Evolutionary conservation across 2,888 invertebrate species (phyloP).

Genomic region (Zygogramma bicolorata): DNA sequence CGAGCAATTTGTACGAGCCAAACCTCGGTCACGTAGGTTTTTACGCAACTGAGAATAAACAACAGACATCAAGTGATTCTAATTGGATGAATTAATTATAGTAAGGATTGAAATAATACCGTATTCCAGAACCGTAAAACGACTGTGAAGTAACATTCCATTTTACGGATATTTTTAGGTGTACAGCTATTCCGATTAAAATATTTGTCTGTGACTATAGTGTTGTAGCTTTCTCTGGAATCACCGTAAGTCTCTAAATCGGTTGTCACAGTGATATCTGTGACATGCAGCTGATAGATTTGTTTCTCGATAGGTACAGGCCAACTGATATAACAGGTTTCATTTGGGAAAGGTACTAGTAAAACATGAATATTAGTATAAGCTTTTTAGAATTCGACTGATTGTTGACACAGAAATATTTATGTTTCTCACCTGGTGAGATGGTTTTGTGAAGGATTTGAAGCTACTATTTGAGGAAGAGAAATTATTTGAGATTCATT

Average conservation of each 20-base stretch:
- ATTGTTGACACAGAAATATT: too few species aligned
- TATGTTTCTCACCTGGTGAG: too few species aligned
- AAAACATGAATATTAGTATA: too few species aligned
- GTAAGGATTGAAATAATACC: slow-evolving; percentile 24
- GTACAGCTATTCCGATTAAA: slow-evolving; percentile 5
- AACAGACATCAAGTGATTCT: slow-evolving; percentile 19
- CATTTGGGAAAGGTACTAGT: background rate
- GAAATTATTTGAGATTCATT: too few species aligned
- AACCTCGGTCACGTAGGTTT: background rate
- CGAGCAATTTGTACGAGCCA: background rate
- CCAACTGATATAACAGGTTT: background rate
- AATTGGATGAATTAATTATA: slow-evolving; percentile 24
- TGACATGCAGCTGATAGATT: background rate
- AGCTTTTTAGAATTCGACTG: too few species aligned
- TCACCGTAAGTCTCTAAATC: background rate
- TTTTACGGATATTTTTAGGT: slow-evolving; percentile 16
- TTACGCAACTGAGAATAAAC: slow-evolving; percentile 26
- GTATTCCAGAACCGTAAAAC: slow-evolving; percentile 27
- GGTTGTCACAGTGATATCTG: background rate
- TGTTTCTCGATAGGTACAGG: background rate
- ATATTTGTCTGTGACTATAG: background rate
- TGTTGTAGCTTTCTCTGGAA: background rate
- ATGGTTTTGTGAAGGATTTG: too few species aligned
- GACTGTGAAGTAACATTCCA: slow-evolving; percentile 20
- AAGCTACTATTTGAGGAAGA: too few species aligned